A percentile compares a stretch with the other conserved stretches of the same genome.
Conservation (phyloP, 2,797 vertebrate species). For the Lophius americanus region DNA sequence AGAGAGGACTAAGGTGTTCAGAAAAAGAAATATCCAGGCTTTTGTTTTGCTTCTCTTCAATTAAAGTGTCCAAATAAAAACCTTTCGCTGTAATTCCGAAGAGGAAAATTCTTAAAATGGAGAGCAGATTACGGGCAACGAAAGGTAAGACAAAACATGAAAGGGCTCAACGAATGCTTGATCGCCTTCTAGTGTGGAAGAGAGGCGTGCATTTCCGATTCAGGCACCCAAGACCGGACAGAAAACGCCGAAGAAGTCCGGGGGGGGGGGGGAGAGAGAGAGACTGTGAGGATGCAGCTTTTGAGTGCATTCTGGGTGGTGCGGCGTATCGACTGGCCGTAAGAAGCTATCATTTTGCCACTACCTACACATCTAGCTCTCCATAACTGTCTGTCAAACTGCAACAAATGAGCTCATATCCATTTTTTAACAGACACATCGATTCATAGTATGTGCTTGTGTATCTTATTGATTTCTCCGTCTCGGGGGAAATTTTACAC, state of each 20-base stretch:
- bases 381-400: conserved; percentile 83
- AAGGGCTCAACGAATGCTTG: conserved; percentile 39
- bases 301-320: conserved; percentile 48
- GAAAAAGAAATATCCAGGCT: conserved; percentile 22
- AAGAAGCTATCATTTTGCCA: conserved; percentile 64
- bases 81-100: conserved; percentile 57
- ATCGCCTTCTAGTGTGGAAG: conserved; percentile 45
- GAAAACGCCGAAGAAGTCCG: conserved; percentile 15
- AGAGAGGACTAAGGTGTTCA: conserved; percentile 43
- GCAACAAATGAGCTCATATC: conserved; percentile 87
- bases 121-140: conserved; percentile 42
- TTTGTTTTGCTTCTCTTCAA: conserved; percentile 42
- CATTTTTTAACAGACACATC: conserved; percentile 85
- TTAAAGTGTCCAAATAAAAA: conserved; percentile 60
- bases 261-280: no score
- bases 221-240: conserved; percentile 50
- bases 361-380: conserved; percentile 52
- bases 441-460: conserved; percentile 83
- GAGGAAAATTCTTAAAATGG: conserved; percentile 26
- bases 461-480: conserved; percentile 82
- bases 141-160: conserved; percentile 44
- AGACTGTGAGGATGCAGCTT: conserved; percentile 36
- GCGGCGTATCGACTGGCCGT: conserved; percentile 51
- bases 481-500: conserved; percentile 80
- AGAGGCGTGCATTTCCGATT: conserved; percentile 63